A percentile compares a stretch with the other conserved stretches of the same genome.
Conservation (phyloP, 2,797 vertebrate genomes). For the Microtus obscurus region DNA sequence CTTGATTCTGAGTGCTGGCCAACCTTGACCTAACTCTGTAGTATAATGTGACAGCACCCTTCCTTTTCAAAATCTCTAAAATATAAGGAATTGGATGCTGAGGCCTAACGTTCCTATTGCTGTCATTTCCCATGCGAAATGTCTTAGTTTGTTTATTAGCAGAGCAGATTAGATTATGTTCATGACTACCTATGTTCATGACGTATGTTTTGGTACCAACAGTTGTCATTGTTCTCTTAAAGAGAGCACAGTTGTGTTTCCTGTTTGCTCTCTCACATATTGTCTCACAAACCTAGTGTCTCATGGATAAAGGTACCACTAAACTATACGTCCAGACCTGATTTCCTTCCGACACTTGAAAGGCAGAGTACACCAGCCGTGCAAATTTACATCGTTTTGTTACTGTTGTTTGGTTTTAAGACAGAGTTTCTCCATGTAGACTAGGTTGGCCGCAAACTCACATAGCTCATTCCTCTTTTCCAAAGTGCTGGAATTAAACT, state of each 20-base stretch:
- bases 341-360: constrained; percentile 15
- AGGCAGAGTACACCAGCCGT: not conserved
- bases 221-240: constrained; percentile 10
- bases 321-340: not conserved
- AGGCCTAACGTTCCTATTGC: constrained; percentile 14
- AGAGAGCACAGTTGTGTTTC: not conserved
- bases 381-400: not conserved
- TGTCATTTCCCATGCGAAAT: constrained; percentile 52
- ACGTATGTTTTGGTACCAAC: not conserved
- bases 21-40: constrained; percentile 57
- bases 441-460: not conserved
- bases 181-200: not conserved
- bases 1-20: constrained; percentile 24
- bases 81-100: constrained; percentile 15
- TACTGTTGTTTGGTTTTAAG: not conserved
- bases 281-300: not conserved
- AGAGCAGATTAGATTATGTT: constrained; percentile 47
- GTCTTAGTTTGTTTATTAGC: constrained; percentile 16
- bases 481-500: not conserved
- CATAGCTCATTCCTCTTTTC: not conserved
- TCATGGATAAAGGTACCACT: not conserved
- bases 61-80: constrained; percentile 9
- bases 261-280: not conserved
- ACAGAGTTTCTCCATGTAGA: not conserved
- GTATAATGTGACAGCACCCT: constrained; percentile 53